Percentiles rank a stretch among this genome's conserved stretches.
phyloP scores from a whole-genome alignment of 2,888 invertebrate species.

The Graphium colonna region DNA sequence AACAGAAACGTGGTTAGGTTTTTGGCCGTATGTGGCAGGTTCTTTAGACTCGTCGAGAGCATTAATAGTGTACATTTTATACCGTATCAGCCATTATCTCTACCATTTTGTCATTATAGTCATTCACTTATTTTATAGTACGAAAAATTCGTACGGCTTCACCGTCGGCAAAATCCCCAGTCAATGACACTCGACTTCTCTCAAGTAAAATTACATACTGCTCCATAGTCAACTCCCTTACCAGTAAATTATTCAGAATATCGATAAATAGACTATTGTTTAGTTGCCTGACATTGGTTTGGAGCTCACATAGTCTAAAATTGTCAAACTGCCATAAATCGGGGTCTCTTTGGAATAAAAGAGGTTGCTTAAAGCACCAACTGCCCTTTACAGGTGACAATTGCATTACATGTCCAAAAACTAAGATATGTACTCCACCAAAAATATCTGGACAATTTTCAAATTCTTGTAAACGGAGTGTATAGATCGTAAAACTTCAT shows the following conservation, averaged over 20 bases:
- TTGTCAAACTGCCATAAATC: conserved; percentile 35
- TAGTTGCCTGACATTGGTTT: conserved; percentile 41
- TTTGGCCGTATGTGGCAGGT: conserved; percentile 31
- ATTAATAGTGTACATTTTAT: too few species aligned
- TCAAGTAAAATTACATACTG: conserved; percentile 17
- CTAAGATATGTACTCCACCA: conserved; percentile 28
- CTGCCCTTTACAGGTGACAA: conserved; percentile 33
- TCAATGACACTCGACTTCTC: conserved; percentile 26
- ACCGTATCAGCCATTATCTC: too few species aligned
- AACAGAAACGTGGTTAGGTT: conserved; percentile 28
- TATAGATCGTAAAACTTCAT: conserved; percentile 32
- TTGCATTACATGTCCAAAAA: conserved; percentile 37
- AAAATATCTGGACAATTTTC: conserved; percentile 30
- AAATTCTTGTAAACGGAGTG: conserved; percentile 18
- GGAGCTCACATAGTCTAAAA: conserved; percentile 40
- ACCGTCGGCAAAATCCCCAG: conserved; percentile 33
- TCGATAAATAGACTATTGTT: conserved; percentile 35
- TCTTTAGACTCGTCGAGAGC: conserved; percentile 16
- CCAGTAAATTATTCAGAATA: conserved; percentile 33
- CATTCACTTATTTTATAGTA: conserved; percentile 31
- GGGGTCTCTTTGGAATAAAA: conserved; percentile 29
- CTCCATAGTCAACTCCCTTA: conserved; percentile 31
- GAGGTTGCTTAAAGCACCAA: conserved; percentile 31
- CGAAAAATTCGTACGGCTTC: conserved; percentile 32
- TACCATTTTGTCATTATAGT: conserved; percentile 31